Evolutionary conservation across 1,140 invertebrate species (phyloP), one percentile per base, ranked within the genome.

Genomic region (Brachionus plicatilis): DNA sequence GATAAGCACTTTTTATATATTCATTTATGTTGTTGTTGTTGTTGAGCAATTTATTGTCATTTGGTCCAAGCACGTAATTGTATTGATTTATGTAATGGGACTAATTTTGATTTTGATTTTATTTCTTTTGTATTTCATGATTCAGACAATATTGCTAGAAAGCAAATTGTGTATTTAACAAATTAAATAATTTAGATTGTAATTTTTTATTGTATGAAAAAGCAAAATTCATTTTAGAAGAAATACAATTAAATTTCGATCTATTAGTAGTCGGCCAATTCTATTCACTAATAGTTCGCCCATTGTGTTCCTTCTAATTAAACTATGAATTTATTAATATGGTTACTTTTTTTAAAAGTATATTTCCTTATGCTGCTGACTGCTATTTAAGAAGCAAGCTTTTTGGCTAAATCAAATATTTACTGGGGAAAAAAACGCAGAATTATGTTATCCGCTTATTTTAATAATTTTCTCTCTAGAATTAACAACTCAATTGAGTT

Each of bases 101-200:
- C 53, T 9, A 8, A 60, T 60, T 60, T 60, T 17, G 12, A 53
- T 53, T 53, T 53, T n/a, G 4, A 53, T 3, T 20, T 20, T 20
- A 60, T 60, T 60, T 60, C 53, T 60, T 60, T 60, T 60, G 53
- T 60, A 60, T 60, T 60, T 60, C 53, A 60, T 60, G 53, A 60
- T 60, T 60, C 6, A 47, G 45, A 47, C 2, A 47, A 47, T 47
- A 11, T 12, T 12, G 20, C 53, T 20, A 60, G 17, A 20, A 60
- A 60, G 27, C 27, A 1, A 20, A 60, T 60, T 60, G 53, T 60
- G 17, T 60, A 60, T 60, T 60, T 20, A 20, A 60, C n/a, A 60
- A 60, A 60, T 60, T 60, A 60, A 60, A 60, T 60, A 20, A 60
- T 60, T 60, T 60, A 60, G 20, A 60, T 20, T 20, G 53, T 60